Percentiles rank a stretch among this genome's conserved stretches.
Evolutionary conservation across 2,113 vertebrate genomes (phyloP).

Genomic region (Dicrurus megarhynchus): DNA sequence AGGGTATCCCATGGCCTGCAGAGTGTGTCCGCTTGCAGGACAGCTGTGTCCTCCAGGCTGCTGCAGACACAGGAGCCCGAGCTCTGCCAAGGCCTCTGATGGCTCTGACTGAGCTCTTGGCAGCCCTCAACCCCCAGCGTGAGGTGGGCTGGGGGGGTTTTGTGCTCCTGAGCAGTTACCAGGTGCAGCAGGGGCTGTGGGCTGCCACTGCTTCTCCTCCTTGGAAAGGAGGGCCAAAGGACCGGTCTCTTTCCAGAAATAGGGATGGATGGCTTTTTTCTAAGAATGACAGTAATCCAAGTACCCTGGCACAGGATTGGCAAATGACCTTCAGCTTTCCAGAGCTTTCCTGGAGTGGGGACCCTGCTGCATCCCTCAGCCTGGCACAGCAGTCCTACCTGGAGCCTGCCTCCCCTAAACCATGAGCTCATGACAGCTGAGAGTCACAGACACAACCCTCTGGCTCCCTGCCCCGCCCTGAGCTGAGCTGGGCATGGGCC

Average conservation of each 20-base stretch:
- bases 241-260: background rate
- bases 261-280: background rate
- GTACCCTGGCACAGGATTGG: background rate
- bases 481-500: background rate
- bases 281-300: background rate
- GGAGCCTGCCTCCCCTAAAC: background rate
- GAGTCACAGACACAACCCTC: background rate
- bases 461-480: background rate
- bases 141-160: background rate
- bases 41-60: background rate
- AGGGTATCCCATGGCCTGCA: conserved; percentile 36
- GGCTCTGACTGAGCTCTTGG: background rate
- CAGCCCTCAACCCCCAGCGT: background rate
- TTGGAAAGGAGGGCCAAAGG: background rate
- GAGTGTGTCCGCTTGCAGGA: background rate
- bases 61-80: background rate
- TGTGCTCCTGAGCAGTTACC: background rate
- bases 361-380: background rate
- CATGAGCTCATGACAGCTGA: background rate
- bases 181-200: background rate
- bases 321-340: background rate
- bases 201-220: background rate
- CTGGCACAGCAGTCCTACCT: background rate
- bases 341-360: background rate
- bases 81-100: background rate